Evolutionary conservation across 2,113 vertebrate species (phyloP).

Genomic region (Uropsilus gracilis): DNA sequence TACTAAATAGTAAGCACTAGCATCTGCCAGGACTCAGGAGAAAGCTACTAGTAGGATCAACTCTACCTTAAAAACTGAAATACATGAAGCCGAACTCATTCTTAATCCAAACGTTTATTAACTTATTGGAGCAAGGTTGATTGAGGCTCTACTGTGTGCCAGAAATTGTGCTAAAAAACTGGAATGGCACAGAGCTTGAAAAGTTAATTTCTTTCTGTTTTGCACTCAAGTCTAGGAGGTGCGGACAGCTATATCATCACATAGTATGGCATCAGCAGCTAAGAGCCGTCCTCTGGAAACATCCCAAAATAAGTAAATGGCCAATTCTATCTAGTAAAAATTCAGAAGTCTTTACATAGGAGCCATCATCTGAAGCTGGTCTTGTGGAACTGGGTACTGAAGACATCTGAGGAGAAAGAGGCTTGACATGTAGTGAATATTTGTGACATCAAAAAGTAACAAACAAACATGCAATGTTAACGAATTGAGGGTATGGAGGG

Average conservation of each 20-base stretch:
- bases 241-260: background rate
- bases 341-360: background rate
- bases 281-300: background rate
- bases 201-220: background rate
- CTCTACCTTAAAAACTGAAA: background rate
- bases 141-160: background rate
- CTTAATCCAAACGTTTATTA: background rate
- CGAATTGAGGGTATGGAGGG: background rate
- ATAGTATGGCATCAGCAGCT: background rate
- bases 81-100: background rate
- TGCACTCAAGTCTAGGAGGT: background rate
- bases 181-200: background rate
- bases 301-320: background rate
- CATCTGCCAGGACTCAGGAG: background rate
- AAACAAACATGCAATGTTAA: too few species aligned
- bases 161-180: background rate
- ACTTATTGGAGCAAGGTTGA: background rate
- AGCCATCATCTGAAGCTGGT: background rate
- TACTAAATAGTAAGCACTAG: background rate
- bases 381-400: background rate
- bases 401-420: rapidly evolving
- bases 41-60: background rate
- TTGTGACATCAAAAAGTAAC: background rate
- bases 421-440: background rate
- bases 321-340: background rate